Evolutionary conservation across 2,888 invertebrate genomes (phyloP).

Genomic region (Hirudinaria manillensis): DNA sequence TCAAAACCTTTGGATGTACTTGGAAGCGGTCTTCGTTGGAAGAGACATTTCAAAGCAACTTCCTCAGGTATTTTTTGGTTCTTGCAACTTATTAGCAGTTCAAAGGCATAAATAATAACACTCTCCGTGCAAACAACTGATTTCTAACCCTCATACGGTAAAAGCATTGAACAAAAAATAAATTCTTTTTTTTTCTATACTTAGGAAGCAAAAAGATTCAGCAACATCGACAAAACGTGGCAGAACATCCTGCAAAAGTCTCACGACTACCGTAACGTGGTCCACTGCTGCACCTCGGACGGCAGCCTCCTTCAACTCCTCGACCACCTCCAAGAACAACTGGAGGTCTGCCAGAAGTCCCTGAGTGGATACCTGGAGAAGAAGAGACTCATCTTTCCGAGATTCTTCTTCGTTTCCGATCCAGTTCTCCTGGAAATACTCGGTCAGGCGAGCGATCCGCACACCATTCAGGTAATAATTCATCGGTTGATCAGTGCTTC

Average conservation of each 20-base stretch:
- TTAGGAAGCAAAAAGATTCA: slow-evolving; percentile 32
- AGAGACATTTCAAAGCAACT: slow-evolving; percentile 95
- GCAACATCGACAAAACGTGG: slow-evolving; percentile 96
- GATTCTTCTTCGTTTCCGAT: slow-evolving; percentile 56
- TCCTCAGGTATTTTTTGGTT: slow-evolving; percentile 58
- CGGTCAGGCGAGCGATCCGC: slow-evolving; percentile 55
- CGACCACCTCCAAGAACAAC: slow-evolving; percentile 88
- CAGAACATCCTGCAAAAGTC: slow-evolving; percentile 83
- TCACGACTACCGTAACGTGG: slow-evolving; percentile 90
- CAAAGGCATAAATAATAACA: background rate
- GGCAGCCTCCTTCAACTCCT: slow-evolving; percentile 82
- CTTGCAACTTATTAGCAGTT: background rate
- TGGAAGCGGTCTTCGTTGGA: slow-evolving; percentile 94
- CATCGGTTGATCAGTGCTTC: background rate
- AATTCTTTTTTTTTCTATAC: background rate
- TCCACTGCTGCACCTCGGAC: slow-evolving; percentile 90
- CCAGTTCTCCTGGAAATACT: slow-evolving; percentile 55
- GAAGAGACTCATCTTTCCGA: slow-evolving; percentile 48
- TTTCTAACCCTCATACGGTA: background rate
- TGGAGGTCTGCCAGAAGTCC: slow-evolving; percentile 93
- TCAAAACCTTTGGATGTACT: slow-evolving; percentile 96
- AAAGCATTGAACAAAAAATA: background rate
- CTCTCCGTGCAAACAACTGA: background rate
- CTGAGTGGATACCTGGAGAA: slow-evolving; percentile 68
- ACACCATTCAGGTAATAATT: slow-evolving; percentile 53